Conservation (phyloP, 2,797 vertebrate genomes). For the Ataeniobius toweri region DNA sequence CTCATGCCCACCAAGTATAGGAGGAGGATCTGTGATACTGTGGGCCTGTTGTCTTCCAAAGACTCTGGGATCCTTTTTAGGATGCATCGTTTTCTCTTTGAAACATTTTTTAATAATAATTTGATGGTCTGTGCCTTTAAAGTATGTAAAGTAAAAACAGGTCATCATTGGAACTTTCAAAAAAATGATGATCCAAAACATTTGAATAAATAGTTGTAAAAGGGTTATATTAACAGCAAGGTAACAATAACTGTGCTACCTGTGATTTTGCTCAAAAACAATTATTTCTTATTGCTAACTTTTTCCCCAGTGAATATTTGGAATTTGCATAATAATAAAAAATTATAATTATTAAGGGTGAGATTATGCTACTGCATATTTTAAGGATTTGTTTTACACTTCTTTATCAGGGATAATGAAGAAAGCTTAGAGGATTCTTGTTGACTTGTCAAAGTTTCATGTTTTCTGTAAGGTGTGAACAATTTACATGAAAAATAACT, state of each 20-base stretch:
- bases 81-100: too few species aligned
- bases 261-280: background rate
- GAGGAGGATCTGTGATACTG: background rate
- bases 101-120: too few species aligned
- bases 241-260: too few species aligned
- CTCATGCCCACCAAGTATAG: background rate
- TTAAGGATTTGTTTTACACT: background rate
- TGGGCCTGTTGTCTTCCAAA: background rate
- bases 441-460: background rate
- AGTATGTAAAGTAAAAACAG: too few species aligned
- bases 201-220: too few species aligned
- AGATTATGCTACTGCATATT: background rate
- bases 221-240: background rate
- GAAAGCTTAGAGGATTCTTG: background rate
- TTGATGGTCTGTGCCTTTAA: too few species aligned
- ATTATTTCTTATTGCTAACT: background rate
- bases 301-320: background rate
- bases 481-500: background rate
- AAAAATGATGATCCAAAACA: background rate
- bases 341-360: background rate
- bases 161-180: background rate
- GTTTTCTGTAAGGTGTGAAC: background rate
- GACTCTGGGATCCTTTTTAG: background rate
- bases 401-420: background rate
- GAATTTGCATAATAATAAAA: background rate